These are phyloP conservation scores for Scolopax bukidnonensis DNA, from an alignment of 2,797 vertebrate species.

Conservation along the genomic window DNA sequence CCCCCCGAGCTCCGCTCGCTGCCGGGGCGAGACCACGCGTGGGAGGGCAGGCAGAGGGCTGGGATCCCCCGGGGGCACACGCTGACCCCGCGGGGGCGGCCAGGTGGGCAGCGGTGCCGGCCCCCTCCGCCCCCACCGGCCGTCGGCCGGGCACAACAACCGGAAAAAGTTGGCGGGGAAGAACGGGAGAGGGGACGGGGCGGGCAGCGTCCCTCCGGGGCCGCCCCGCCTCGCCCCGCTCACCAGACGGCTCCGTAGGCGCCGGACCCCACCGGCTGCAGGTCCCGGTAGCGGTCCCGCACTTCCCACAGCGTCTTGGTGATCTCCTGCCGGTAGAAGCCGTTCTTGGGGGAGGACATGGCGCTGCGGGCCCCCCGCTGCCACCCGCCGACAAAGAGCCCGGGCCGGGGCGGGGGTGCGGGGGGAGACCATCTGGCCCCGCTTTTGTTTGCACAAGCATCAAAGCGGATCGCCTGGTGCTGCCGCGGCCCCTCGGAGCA, in stretches of 20 bases:
- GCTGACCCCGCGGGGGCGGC: background rate
- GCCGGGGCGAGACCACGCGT: background rate
- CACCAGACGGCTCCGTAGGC: slow-evolving; percentile 96
- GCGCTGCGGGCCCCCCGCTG: background rate
- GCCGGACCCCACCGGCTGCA: slow-evolving; percentile 91
- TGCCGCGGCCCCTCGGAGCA: background rate
- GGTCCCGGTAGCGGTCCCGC: slow-evolving; percentile 88
- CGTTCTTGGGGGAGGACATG: slow-evolving; percentile 86
- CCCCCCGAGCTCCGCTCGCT: background rate
- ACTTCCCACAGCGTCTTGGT: slow-evolving; percentile 93
- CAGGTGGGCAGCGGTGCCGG: background rate
- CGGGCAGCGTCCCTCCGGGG: background rate
- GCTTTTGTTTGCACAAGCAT: background rate
- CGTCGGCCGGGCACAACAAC: background rate
- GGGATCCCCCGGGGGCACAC: background rate
- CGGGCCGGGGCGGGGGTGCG: background rate
- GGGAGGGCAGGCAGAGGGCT: rapidly evolving
- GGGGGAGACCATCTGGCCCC: background rate
- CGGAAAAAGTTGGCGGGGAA: background rate
- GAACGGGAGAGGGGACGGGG: background rate
- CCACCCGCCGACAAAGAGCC: background rate
- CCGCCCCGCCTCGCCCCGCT: slow-evolving; percentile 59
- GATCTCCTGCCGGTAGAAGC: slow-evolving; percentile 90
- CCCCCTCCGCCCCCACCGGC: background rate
- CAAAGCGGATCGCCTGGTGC: background rate